Percentiles rank a stretch among this genome's conserved stretches.
These are phyloP conservation scores for Micrasema minimum DNA, from an alignment of 1,140 invertebrate genomes.

Conservation along the genomic window DNA sequence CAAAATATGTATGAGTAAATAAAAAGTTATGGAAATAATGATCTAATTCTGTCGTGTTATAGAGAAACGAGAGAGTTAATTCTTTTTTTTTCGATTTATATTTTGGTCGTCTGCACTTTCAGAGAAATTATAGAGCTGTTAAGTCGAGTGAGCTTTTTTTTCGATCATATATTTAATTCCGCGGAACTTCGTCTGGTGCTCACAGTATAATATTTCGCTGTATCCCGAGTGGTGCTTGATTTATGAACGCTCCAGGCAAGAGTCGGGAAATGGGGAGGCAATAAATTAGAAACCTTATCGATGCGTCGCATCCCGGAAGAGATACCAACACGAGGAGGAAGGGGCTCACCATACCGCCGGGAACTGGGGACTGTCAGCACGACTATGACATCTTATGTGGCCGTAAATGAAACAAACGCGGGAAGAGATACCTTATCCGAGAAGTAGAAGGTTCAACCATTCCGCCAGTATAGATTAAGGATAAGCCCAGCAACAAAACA, in stretches of 20 bases:
- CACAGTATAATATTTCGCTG: conserved; percentile 9
- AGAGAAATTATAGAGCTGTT: too few species aligned
- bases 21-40: too few species aligned
- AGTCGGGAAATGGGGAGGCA: conserved; percentile 46
- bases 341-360: neutral
- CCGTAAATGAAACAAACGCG: too few species aligned
- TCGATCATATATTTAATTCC: too few species aligned
- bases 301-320: conserved; percentile 23
- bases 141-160: too few species aligned
- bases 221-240: conserved; percentile 39
- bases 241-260: conserved; percentile 35
- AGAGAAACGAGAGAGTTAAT: too few species aligned
- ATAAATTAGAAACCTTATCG: conserved; percentile 46
- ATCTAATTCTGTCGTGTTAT: too few species aligned
- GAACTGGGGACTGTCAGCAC: conserved; percentile 13
- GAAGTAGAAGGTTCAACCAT: neutral
- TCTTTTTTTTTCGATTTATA: too few species aligned
- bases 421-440: conserved; percentile 13
- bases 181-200: neutral
- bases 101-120: too few species aligned
- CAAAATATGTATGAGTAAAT: too few species aligned
- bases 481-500: too few species aligned
- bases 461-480: too few species aligned
- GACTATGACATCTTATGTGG: conserved; percentile 27
- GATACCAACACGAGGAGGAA: conserved; percentile 16